Percentiles rank a stretch among this genome's conserved stretches.
phyloP scores from a whole-genome alignment of 2,888 invertebrate species.

The Andricus curvator region DNA sequence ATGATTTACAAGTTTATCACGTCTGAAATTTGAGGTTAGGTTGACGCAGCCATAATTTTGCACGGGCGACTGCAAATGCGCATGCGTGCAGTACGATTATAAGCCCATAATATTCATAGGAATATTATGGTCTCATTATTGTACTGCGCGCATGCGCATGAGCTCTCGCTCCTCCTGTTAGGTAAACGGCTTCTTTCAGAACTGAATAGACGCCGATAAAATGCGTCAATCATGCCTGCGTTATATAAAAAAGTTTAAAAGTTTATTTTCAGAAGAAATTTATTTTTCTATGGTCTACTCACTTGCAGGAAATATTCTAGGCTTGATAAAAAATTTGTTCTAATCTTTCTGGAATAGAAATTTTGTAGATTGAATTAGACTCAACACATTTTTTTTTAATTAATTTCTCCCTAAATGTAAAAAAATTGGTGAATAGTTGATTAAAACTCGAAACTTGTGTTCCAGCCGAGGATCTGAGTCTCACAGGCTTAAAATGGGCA shows the following conservation, averaged over 20 bases:
- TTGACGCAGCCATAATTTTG: too few relatives aligned
- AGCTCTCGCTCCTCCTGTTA: too few relatives aligned
- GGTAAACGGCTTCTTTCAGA: too few relatives aligned
- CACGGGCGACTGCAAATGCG: too few relatives aligned
- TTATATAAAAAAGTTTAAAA: background rate
- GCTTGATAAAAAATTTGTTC: background rate
- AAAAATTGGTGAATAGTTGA: constrained; percentile 38
- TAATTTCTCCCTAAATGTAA: background rate
- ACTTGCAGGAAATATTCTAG: background rate
- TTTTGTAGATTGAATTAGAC: background rate
- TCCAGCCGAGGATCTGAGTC: constrained; percentile 85
- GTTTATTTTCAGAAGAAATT: background rate
- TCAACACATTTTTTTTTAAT: background rate
- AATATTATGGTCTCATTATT: too few relatives aligned
- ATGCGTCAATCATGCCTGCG: too few relatives aligned
- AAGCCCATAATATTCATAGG: too few relatives aligned
- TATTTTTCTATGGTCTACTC: background rate
- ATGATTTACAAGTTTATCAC: too few relatives aligned
- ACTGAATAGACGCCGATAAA: too few relatives aligned
- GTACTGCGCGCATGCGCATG: too few relatives aligned
- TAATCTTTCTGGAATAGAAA: background rate
- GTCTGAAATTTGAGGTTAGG: too few relatives aligned
- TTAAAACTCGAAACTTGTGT: constrained; percentile 73
- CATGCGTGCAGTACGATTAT: too few relatives aligned
- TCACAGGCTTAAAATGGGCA: constrained; percentile 84